A percentile compares a stretch with the other conserved stretches of the same genome.
phyloP scores from a whole-genome alignment of 2,797 vertebrate genomes.

The Eulemur coronatus region DNA sequence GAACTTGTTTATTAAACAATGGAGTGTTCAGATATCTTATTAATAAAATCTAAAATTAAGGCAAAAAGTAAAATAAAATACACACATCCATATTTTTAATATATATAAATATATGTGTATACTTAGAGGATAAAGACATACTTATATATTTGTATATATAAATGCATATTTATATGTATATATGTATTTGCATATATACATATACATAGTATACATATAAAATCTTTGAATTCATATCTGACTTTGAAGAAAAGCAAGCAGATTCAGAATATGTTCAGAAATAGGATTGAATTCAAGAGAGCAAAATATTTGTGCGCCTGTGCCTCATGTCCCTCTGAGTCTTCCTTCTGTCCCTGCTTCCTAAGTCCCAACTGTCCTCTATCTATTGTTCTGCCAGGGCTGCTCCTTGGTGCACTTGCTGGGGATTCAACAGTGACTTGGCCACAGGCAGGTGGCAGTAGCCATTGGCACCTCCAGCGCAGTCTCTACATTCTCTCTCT shows the following conservation, averaged over 20 bases:
- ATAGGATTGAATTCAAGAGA: background rate
- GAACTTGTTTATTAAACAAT: background rate
- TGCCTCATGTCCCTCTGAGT: background rate
- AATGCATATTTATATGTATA: background rate
- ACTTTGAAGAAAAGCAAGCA: constrained; percentile 30
- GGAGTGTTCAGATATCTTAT: background rate
- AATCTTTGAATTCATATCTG: background rate
- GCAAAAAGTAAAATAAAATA: background rate
- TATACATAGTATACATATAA: no score
- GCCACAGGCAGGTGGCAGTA: background rate
- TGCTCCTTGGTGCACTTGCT: background rate
- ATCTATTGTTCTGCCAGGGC: background rate
- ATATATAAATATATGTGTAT: background rate
- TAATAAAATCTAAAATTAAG: background rate
- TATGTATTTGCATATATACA: background rate
- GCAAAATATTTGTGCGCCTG: background rate
- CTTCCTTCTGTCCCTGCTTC: background rate
- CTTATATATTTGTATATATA: background rate
- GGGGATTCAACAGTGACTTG: background rate
- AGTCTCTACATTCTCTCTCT: background rate
- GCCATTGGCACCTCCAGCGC: accelerated
- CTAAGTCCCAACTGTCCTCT: background rate
- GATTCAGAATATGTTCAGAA: constrained; percentile 6
- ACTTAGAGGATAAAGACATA: background rate
- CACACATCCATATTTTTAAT: background rate